Evolutionary conservation across 2,113 vertebrate species (phyloP), one percentile per base, ranked within the genome.

Genomic region (Lontra canadensis): DNA sequence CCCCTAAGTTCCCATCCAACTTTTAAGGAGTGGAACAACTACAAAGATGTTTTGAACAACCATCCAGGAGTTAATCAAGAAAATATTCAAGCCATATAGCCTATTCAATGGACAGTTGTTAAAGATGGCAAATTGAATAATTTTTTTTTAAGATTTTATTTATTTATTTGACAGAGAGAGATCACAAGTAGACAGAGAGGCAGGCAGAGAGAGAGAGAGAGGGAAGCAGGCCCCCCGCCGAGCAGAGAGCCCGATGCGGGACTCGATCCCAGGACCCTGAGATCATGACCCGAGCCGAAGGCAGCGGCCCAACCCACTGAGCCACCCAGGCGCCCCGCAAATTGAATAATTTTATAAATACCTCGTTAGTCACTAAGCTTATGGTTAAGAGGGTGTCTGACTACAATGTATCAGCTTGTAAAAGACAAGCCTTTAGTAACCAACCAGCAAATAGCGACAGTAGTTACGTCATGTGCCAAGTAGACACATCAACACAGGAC

Each of bases 351-450:
- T 89, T 92, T 79, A 80, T 78, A 82, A 94, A 86, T 78, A 39
- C 8, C 4, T 36, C 12, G 17, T 61, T 59, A 88, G 7, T 73
- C 59, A 69, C 36, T 96, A 92, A 83, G 52, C 17, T 81, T 94
- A 31, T 34, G 52, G 61, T 55, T 88, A 87, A 83, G 79, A 83
- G 34, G 9, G 17, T 94, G 55, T 80, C 44, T 52, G 17, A 88
- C 47, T 90, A 12, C 11, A 80, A 6, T 63, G 21, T 78, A 57
- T 67, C 65, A 82, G 18, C 55, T 23, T 84, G 4, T 57, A 44
- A 82, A 85, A 93, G 55, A 44, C 12, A 84, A 88, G 14, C 73
- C 57, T 93, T 76, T 85, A 88, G 84, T 44, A 97, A 76, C 80
- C 47, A 90, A 21, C 21, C 78, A 92, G 26, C 44, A 49, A 57